These are phyloP conservation scores for Syrrhaptes paradoxus DNA, from an alignment of 2,113 vertebrate species.

Conservation along the genomic window DNA sequence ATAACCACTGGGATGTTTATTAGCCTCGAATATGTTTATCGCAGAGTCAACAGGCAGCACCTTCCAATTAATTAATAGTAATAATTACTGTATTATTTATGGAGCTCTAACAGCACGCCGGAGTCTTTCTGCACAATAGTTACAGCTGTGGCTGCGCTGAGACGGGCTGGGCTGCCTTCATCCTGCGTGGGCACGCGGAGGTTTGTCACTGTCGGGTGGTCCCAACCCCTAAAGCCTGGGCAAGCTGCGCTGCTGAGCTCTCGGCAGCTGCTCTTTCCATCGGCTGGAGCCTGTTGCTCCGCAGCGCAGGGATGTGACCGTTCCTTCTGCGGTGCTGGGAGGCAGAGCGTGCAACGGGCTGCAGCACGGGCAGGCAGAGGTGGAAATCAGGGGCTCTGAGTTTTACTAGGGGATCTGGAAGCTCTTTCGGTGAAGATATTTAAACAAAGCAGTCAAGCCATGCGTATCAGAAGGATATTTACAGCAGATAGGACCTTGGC, in stretches of 20 bases:
- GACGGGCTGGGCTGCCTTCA: background rate
- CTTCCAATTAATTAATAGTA: slow-evolving; percentile 71
- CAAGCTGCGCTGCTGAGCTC: background rate
- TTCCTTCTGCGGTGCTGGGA: background rate
- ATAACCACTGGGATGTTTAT: slow-evolving; percentile 62
- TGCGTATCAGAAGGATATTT: background rate
- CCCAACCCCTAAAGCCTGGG: fast-evolving
- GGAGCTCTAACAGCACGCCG: background rate
- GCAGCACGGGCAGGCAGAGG: background rate
- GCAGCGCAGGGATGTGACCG: fast-evolving
- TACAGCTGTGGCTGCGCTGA: slow-evolving; percentile 20
- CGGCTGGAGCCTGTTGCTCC: background rate
- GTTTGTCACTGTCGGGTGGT: background rate
- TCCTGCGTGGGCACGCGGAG: background rate
- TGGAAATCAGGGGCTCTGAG: background rate
- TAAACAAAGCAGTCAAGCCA: background rate
- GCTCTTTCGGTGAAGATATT: background rate
- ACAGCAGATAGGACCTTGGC: background rate
- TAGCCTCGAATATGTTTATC: slow-evolving; percentile 50
- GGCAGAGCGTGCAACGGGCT: background rate
- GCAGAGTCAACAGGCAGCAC: slow-evolving; percentile 64
- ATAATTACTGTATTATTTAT: slow-evolving; percentile 65
- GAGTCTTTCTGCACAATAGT: background rate
- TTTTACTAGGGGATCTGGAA: background rate
- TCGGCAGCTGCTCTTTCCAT: background rate